A percentile compares a stretch with the other conserved stretches of the same genome.
phyloP scores from a whole-genome alignment of 2,888 invertebrate species.

The Frankliniella intonsa region DNA sequence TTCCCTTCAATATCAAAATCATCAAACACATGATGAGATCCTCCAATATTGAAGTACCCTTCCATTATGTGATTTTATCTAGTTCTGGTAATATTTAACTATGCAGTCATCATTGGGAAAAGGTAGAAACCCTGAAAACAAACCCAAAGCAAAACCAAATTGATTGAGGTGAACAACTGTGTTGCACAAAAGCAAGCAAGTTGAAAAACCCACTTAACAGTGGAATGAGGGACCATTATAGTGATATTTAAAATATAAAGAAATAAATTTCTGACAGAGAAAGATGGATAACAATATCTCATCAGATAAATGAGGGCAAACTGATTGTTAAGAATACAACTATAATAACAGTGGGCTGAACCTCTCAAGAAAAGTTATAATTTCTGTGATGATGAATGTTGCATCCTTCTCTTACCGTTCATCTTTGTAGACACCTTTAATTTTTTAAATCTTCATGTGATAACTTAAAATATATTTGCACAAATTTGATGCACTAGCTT shows the following conservation, averaged over 20 bases:
- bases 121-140: neutral
- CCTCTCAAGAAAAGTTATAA: too few relatives aligned
- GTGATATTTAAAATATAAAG: neutral
- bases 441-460: too few relatives aligned
- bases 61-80: conserved; percentile 34
- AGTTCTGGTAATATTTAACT: neutral
- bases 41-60: conserved; percentile 36
- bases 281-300: neutral
- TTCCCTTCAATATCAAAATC: conserved; percentile 38
- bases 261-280: neutral
- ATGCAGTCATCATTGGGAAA: neutral
- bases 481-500: too few relatives aligned
- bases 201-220: neutral
- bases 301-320: neutral
- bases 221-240: neutral
- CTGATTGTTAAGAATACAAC: too few relatives aligned
- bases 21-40: conserved; percentile 37
- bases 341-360: too few relatives aligned
- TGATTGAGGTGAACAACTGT: neutral
- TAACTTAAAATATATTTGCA: too few relatives aligned
- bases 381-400: too few relatives aligned
- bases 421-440: too few relatives aligned
- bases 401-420: too few relatives aligned
- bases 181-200: neutral
- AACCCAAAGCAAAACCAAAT: neutral